Conservation (phyloP, 2,888 invertebrate genomes). For the Diachrysia chrysitis region DNA sequence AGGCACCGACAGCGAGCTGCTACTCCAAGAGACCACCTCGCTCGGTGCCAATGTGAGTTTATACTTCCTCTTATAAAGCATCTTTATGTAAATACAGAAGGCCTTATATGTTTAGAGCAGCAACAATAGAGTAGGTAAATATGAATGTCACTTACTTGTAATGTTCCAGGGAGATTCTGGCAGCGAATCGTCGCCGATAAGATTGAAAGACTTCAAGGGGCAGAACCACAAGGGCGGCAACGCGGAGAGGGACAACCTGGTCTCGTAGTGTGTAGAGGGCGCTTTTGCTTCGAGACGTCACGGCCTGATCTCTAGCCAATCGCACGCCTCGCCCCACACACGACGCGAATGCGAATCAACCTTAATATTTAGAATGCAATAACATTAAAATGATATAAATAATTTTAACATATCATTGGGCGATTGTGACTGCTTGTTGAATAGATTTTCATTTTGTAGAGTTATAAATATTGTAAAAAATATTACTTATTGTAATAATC, state of each 20-base stretch:
- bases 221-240: slow-evolving; percentile 82
- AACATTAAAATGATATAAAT: slow-evolving; percentile 76
- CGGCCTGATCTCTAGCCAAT: slow-evolving; percentile 53
- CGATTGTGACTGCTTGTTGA: slow-evolving; percentile 90
- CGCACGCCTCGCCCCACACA: slow-evolving; percentile 54
- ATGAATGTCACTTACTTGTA: not conserved
- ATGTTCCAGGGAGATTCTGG: slow-evolving; percentile 90
- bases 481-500: slow-evolving; percentile 86
- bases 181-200: slow-evolving; percentile 91
- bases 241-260: slow-evolving; percentile 79
- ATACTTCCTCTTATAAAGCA: not conserved
- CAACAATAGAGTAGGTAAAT: too few species aligned
- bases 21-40: slow-evolving; percentile 85
- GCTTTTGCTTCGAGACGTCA: slow-evolving; percentile 46
- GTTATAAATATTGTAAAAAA: slow-evolving; percentile 86
- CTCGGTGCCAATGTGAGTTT: slow-evolving; percentile 84
- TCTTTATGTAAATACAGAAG: too few species aligned
- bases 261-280: slow-evolving; percentile 72
- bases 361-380: slow-evolving; percentile 83
- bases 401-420: slow-evolving; percentile 90
- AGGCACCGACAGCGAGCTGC: slow-evolving; percentile 88
- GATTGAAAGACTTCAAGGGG: slow-evolving; percentile 86
- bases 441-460: slow-evolving; percentile 86
- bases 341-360: slow-evolving; percentile 50
- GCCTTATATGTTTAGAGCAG: not conserved